Evolutionary conservation across 2,113 vertebrate species (phyloP), one percentile per base, ranked within the genome.

Genomic region (Tinamus guttatus): DNA sequence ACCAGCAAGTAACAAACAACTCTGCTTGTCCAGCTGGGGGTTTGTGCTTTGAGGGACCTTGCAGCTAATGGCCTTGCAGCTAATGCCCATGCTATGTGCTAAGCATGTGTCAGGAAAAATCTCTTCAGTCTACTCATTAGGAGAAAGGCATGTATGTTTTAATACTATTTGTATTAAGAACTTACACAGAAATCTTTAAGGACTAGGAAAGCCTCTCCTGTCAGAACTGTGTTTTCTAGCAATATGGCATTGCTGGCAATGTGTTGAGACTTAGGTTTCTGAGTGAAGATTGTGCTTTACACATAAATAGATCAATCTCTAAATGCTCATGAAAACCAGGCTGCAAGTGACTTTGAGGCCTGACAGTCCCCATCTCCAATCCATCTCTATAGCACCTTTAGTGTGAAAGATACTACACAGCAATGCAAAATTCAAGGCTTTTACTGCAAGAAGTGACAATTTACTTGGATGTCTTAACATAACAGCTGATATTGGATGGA

Each of bases 11-110:
- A 64, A 45, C n/a, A 67, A 74, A 62, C 4, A 0, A 49, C 0
- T 0, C 43, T 22, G 20, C 28, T 6, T 5, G 1, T 75, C 30
- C 51, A 20, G 54, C 14, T 65, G 59, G 63, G 49, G 62, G 6
- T 43, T 17, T 3, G 3, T 6, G 12, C 62, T 89, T 47, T 62
- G 36, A 20, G 5, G 54, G 49, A 24, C 58, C 79, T 63, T 75
- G 56, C 45, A 88, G 68, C n/a, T 51, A 36, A 75, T 51, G 38
- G 38, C 58, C 79, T 64, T 71, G 56, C 45, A 90, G 64, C n/a
- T 51, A 34, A 75, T 58, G 38, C 62, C 36, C 24, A 27, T 19
- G 7, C 27, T 21, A 8, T 18, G 28, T 59, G 18, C 17, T 85
- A 40, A 47, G 63, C 81, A 60, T 6, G 9, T 21, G 36, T 52